Conservation (phyloP, 2,888 invertebrate genomes). For the Philereme transversata region DNA sequence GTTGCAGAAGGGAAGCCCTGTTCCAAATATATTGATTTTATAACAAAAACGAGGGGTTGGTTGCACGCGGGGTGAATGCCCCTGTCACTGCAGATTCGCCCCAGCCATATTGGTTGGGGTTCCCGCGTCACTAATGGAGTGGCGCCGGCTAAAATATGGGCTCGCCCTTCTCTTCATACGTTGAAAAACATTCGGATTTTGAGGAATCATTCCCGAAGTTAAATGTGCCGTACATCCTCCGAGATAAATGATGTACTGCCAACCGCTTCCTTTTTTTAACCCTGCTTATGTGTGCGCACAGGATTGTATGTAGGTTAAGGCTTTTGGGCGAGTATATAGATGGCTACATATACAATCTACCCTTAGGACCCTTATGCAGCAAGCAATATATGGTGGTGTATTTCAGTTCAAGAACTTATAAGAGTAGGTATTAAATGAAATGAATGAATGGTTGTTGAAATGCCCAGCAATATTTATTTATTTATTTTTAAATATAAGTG, state of each 20-base stretch:
- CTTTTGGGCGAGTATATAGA: conserved; percentile 14
- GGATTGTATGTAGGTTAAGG: conserved; percentile 21
- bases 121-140: conserved; percentile 78
- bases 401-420: too few species aligned
- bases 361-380: too few species aligned
- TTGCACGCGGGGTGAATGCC: conserved; percentile 79
- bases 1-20: conserved; percentile 59
- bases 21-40: conserved; percentile 81
- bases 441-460: too few species aligned
- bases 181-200: conserved; percentile 68
- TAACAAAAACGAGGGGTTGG: conserved; percentile 82
- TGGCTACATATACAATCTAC: background rate
- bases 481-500: too few species aligned
- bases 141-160: conserved; percentile 76
- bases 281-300: conserved; percentile 21
- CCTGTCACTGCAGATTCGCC: conserved; percentile 81
- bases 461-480: too few species aligned
- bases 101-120: conserved; percentile 75
- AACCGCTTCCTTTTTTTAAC: conserved; percentile 38
- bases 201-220: conserved; percentile 49
- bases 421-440: too few species aligned
- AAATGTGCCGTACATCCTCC: conserved; percentile 48
- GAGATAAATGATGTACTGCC: conserved; percentile 42
- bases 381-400: too few species aligned
- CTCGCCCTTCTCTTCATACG: conserved; percentile 67